Conservation (phyloP, 2,797 vertebrate species). For the Microctenopoma lineatum region DNA sequence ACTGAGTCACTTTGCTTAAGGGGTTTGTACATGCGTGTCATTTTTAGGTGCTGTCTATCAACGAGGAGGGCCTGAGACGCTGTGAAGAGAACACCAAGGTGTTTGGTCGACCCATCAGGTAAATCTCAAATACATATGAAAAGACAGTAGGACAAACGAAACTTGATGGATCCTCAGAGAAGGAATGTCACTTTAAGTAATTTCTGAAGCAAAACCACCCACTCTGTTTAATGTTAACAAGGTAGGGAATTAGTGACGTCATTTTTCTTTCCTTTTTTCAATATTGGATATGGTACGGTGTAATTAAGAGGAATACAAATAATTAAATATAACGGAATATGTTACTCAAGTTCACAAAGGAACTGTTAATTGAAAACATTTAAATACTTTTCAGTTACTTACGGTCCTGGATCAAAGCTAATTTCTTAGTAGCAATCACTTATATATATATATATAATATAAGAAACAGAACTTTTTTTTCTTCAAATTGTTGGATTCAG, state of each 20-base stretch:
- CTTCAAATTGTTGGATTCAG: background rate
- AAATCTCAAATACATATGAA: background rate
- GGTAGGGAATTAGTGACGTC: too few species aligned
- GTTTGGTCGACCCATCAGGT: constrained; percentile 95
- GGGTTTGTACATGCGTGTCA: constrained; percentile 6
- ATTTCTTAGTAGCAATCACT: background rate
- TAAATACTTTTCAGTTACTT: too few species aligned
- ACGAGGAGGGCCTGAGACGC: constrained; percentile 92
- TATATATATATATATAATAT: background rate
- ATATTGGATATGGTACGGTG: too few species aligned
- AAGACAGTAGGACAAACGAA: background rate
- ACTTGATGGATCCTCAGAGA: background rate
- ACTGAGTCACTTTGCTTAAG: background rate
- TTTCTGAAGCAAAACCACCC: too few species aligned
- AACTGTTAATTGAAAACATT: background rate
- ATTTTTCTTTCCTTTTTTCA: too few species aligned
- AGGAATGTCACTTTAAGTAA: background rate
- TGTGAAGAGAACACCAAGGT: constrained; percentile 93
- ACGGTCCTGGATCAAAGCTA: background rate
- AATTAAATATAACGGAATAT: too few species aligned
- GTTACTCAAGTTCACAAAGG: background rate
- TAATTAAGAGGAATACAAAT: too few species aligned
- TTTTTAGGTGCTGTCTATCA: constrained; percentile 92
- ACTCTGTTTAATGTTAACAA: too few species aligned
- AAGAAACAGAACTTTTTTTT: too few species aligned